Conservation (phyloP, 2,113 vertebrate species). For the Oceanodroma tethys region DNA sequence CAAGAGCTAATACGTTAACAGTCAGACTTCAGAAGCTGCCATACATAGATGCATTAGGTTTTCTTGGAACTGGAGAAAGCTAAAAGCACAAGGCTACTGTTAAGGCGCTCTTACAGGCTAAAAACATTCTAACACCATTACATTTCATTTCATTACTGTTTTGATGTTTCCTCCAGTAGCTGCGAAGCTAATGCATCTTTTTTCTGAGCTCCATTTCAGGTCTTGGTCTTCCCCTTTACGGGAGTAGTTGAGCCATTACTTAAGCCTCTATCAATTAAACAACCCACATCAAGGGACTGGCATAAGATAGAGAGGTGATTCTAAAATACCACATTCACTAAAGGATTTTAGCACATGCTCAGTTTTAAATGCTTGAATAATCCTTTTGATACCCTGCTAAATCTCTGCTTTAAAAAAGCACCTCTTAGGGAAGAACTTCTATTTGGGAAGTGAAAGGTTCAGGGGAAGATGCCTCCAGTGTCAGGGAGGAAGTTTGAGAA, state of each 20-base stretch:
- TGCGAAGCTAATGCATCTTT: background rate
- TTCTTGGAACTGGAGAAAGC: background rate
- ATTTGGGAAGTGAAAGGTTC: background rate
- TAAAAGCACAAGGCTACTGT: background rate
- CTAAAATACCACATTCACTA: background rate
- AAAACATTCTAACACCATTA: background rate
- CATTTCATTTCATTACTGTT: background rate
- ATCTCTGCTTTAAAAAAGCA: background rate
- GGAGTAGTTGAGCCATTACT: background rate
- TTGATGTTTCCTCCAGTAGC: background rate
- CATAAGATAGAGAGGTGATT: background rate
- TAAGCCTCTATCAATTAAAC: background rate
- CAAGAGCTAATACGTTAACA: background rate
- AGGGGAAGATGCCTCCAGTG: background rate
- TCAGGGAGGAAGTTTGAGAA: background rate
- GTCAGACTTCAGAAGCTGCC: background rate
- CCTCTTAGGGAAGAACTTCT: background rate
- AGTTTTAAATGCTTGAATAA: background rate
- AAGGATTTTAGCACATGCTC: slow-evolving; percentile 5
- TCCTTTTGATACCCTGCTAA: slow-evolving; percentile 9
- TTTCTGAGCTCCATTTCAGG: background rate
- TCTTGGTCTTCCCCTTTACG: background rate
- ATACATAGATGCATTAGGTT: background rate
- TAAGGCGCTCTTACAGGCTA: background rate
- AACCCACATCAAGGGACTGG: background rate